Conservation (phyloP, 30 jellyfish, hydroid and myxozoan genomes). For the Pelagia noctiluca region DNA sequence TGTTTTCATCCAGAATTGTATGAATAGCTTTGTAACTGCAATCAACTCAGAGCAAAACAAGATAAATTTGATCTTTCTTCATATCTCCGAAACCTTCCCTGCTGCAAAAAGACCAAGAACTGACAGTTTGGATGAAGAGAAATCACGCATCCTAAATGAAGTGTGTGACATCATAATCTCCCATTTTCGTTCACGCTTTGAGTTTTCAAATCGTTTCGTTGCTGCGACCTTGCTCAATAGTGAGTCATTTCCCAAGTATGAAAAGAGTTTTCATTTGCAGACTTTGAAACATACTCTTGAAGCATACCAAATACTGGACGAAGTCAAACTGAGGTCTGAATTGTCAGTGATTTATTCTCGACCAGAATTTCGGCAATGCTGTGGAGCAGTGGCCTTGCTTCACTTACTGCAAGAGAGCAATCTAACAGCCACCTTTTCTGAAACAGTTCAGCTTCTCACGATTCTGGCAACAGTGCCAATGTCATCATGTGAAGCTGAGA, state of each 20-base stretch:
- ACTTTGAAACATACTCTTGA: too few species aligned
- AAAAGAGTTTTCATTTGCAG: not conserved
- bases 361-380: not conserved
- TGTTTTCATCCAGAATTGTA: constrained; percentile 36
- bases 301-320: too few species aligned
- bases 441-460: not conserved
- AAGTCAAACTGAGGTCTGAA: too few species aligned
- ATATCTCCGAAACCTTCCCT: not conserved
- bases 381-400: not conserved
- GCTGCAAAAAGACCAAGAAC: constrained; percentile 23
- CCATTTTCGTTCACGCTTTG: constrained; percentile 9
- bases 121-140: constrained; percentile 34
- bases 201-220: constrained; percentile 31
- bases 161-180: constrained; percentile 56
- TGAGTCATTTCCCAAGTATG: constrained; percentile 17
- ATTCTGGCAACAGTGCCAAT: not conserved
- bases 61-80: constrained; percentile 1
- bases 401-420: not conserved
- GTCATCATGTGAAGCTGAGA: not conserved
- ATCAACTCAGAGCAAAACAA: constrained; percentile 24
- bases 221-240: constrained; percentile 44
- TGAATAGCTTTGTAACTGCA: constrained; percentile 14
- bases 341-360: too few species aligned
- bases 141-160: constrained; percentile 43
- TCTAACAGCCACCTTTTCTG: not conserved